Evolutionary conservation across 2,797 vertebrate species (phyloP), one percentile per base, ranked within the genome.

Genomic region (Chelon labrosus): DNA sequence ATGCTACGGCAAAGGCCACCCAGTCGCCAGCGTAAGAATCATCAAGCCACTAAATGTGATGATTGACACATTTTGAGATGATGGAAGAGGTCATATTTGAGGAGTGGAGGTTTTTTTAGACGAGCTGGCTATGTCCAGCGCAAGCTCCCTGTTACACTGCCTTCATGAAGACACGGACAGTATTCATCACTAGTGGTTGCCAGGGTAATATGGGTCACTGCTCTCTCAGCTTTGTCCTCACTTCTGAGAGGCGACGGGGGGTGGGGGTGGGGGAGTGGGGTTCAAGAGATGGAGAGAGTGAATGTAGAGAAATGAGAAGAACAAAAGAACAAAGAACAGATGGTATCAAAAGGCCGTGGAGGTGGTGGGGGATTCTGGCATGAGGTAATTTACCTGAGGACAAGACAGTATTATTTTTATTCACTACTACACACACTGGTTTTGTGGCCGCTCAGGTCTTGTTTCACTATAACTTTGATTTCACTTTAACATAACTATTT

Each of bases 161-260:
- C 57, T 52, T 19, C 7, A 50, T 67, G 46, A 71, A 69, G 39
- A 71, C 0, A 0, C 44, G 41, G 50, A 71, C 65, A 75, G 51
- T 62, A 72, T 79, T 76, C 47, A 72, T 80, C 74, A 76, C 72
- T 73, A 77, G 70, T 77, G 66, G 78, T 84, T 85, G 65, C 77
- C 76, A 76, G 70, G 63, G 74, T 85, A 84, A 89, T 88, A 73
- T 88, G 84, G 86, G 84, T 90, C 86, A 89, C 35, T 70, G 78
- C 79, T 76, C 66, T 61, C 73, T 77, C 59, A 68, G 77, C 67
- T 64, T 70, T 72, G 73, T 71, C 72, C 65, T 83, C 59, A 75
- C 72, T 79, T 73, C 27, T 66, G 50, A 80, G 70, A 64, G 60
- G 61, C 9, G 4, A 27, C 51, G 37, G 5, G 16, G 7, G 25